Conservation (phyloP, 2,888 invertebrate genomes). For the Hyposoter dolosus region DNA sequence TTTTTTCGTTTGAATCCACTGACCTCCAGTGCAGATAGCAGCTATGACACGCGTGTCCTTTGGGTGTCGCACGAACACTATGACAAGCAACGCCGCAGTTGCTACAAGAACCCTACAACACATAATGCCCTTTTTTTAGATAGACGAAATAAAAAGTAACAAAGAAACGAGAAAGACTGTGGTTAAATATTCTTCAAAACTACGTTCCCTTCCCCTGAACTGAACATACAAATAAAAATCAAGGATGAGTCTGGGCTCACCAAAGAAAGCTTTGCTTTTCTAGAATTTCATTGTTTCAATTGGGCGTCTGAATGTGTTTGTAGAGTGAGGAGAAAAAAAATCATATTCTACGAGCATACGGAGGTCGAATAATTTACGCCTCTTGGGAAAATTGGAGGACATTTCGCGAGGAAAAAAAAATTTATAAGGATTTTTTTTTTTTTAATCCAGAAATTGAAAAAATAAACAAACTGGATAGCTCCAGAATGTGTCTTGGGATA, state of each 20-base stretch:
- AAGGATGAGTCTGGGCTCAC: slow-evolving; percentile 8
- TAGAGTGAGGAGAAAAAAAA: background rate
- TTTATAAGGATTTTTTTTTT: background rate
- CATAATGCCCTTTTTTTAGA: slow-evolving; percentile 82
- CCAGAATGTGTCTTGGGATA: background rate
- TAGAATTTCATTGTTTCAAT: background rate
- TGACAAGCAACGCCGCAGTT: slow-evolving; percentile 92
- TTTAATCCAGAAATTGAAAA: background rate
- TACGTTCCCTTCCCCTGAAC: slow-evolving; percentile 53
- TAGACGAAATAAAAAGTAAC: slow-evolving; percentile 32
- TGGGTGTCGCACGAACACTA: slow-evolving; percentile 90
- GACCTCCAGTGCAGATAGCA: slow-evolving; percentile 95
- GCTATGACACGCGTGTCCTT: slow-evolving; percentile 92
- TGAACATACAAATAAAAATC: slow-evolving; percentile 26
- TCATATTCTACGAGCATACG: slow-evolving; percentile 13
- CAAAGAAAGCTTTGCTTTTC: slow-evolving; percentile 12
- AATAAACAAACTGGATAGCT: background rate
- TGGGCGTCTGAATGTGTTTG: slow-evolving; percentile 26
- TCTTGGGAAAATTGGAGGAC: background rate
- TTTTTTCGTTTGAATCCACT: slow-evolving; percentile 82
- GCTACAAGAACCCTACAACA: slow-evolving; percentile 86
- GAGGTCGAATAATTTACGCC: background rate
- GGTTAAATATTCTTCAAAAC: slow-evolving; percentile 58
- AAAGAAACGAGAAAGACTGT: slow-evolving; percentile 42
- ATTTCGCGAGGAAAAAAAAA: background rate